phyloP scores from a whole-genome alignment of 2,113 vertebrate species.

The Cairina moschata region DNA sequence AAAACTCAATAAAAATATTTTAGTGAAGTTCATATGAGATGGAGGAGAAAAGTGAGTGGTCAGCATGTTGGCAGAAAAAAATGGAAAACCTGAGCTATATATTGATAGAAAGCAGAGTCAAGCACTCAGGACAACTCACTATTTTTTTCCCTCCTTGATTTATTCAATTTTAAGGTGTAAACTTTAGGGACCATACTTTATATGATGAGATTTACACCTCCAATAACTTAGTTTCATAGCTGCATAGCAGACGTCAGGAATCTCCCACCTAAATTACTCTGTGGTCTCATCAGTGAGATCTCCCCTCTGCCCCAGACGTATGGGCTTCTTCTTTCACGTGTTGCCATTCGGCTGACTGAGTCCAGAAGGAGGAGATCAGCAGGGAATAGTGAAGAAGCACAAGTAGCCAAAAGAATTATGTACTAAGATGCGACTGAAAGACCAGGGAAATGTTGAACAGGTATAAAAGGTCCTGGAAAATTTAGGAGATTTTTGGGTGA shows the following conservation, averaged over 20 bases:
- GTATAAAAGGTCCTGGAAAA: not conserved
- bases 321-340: not conserved
- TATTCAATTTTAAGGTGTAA: not conserved
- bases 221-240: not conserved
- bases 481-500: not conserved
- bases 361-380: not conserved
- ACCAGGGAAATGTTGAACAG: not conserved
- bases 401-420: not conserved
- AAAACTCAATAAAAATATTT: not conserved
- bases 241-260: not conserved
- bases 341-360: not conserved
- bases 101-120: not conserved
- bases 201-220: not conserved
- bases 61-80: not conserved
- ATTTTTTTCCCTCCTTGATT: not conserved
- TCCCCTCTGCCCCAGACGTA: fast-evolving
- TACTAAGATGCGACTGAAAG: not conserved
- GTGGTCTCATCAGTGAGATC: not conserved
- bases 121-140: not conserved
- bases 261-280: not conserved
- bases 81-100: not conserved
- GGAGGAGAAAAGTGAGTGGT: not conserved
- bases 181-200: not conserved
- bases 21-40: not conserved
- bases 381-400: not conserved